A percentile compares a stretch with the other conserved stretches of the same genome.
phyloP scores from a whole-genome alignment of 1,140 invertebrate species.

The Brachionus sp. region DNA sequence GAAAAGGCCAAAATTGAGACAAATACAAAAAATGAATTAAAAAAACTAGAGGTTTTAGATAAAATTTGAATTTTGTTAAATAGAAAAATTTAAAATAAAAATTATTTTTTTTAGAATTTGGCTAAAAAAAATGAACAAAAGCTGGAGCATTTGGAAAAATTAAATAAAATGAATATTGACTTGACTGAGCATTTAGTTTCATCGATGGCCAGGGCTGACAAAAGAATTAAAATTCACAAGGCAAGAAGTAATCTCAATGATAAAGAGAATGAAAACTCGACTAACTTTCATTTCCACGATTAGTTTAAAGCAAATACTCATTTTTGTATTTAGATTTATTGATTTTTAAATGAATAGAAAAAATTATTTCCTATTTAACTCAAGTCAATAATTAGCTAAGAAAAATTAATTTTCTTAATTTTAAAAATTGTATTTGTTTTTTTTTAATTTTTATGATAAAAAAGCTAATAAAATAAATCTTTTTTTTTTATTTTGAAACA shows the following conservation, averaged over 20 bases:
- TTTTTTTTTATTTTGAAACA: no score
- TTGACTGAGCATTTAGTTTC: constrained; percentile 50
- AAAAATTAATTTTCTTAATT: no score
- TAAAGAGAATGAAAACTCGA: background rate
- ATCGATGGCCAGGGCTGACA: constrained; percentile 48
- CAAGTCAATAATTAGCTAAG: no score
- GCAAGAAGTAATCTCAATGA: background rate
- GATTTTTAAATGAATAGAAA: no score
- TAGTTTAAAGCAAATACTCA: background rate
- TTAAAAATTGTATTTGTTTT: no score
- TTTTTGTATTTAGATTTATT: background rate
- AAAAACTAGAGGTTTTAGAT: background rate
- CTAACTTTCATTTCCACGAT: constrained; percentile 15
- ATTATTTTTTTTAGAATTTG: constrained; percentile 50
- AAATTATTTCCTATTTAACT: no score
- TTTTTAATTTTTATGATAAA: no score
- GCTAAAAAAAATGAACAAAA: constrained; percentile 48
- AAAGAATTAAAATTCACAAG: constrained; percentile 49
- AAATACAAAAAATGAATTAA: constrained; percentile 27
- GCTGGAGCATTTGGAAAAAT: constrained; percentile 48
- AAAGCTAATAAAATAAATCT: no score
- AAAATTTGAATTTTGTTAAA: background rate
- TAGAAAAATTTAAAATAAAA: background rate
- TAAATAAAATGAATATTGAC: constrained; percentile 50
- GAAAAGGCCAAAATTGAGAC: constrained; percentile 47